Evolutionary conservation across 2,797 vertebrate genomes (phyloP).

Genomic region (Sebastes jordani): DNA sequence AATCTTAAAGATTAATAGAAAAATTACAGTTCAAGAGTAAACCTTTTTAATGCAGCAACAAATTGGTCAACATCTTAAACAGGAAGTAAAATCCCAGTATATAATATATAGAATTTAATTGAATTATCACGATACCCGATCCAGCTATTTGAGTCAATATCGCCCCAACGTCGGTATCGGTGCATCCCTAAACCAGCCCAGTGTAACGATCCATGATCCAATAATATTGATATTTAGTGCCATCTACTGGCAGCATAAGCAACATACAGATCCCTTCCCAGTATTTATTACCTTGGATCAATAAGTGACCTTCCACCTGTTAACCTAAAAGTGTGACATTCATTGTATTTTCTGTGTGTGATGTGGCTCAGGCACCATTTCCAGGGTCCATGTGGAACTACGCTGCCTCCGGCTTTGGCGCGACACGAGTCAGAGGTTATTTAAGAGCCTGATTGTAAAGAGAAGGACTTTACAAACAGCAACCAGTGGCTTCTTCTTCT

Average conservation of each 20-base stretch:
- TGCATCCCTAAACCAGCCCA: neutral
- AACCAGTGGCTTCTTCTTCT: neutral
- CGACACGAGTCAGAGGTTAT: slow-evolving; percentile 85
- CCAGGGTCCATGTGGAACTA: slow-evolving; percentile 90
- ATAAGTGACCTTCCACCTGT: neutral
- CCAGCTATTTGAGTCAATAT: fast-evolving
- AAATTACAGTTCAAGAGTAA: too few species aligned
- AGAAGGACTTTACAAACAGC: slow-evolving; percentile 3
- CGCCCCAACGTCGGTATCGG: too few species aligned
- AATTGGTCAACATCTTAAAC: too few species aligned
- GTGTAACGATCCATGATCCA: neutral
- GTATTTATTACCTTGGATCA: neutral
- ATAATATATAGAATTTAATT: too few species aligned
- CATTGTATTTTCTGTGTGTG: neutral
- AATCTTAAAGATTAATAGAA: too few species aligned
- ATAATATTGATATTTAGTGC: neutral
- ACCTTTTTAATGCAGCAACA: too few species aligned
- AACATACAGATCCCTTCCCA: neutral
- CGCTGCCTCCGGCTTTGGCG: slow-evolving; percentile 88
- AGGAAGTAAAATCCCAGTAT: too few species aligned
- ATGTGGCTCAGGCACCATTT: slow-evolving; percentile 89
- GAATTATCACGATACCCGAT: too few species aligned
- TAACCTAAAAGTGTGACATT: slow-evolving; percentile 1
- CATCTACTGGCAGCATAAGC: slow-evolving; percentile 1
- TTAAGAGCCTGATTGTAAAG: slow-evolving; percentile 33